Percentiles rank a stretch among this genome's conserved stretches.
Conservation (phyloP, 2,888 invertebrate species). For the Taenaris catops region DNA sequence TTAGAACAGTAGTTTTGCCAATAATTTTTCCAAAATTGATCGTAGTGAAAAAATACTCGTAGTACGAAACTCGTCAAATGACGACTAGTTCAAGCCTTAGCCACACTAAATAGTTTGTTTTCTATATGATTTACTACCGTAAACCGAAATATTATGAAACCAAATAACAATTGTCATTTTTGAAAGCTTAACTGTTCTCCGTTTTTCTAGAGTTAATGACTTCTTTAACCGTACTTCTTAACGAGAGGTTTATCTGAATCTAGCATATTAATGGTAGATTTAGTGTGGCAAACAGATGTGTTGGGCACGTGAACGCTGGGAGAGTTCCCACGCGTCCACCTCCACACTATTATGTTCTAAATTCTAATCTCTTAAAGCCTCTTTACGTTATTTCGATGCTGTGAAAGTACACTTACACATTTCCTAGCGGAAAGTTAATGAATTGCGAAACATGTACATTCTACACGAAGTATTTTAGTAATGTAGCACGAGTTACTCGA, state of each 20-base stretch:
- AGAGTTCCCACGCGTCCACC: constrained; percentile 78
- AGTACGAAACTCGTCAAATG: too few relatives aligned
- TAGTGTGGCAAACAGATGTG: constrained; percentile 63
- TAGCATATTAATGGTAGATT: constrained; percentile 72
- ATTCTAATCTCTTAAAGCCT: constrained; percentile 72
- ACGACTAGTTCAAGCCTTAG: too few relatives aligned
- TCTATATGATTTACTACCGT: too few relatives aligned
- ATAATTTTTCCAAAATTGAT: too few relatives aligned
- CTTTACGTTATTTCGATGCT: constrained; percentile 72
- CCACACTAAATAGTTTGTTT: too few relatives aligned
- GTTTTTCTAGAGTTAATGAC: constrained; percentile 19
- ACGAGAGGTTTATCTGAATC: constrained; percentile 50
- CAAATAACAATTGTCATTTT: too few relatives aligned
- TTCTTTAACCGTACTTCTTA: constrained; percentile 16
- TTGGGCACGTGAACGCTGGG: constrained; percentile 73
- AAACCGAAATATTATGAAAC: too few relatives aligned
- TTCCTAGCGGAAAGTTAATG: constrained; percentile 56
- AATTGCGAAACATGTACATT: constrained; percentile 28
- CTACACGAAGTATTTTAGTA: too few relatives aligned
- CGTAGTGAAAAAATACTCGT: too few relatives aligned
- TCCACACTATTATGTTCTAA: constrained; percentile 77
- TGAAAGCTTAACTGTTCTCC: constrained; percentile 11
- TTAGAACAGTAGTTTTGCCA: too few relatives aligned
- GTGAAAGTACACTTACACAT: constrained; percentile 67
- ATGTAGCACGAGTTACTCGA: too few relatives aligned